Evolutionary conservation across 2,797 vertebrate species (phyloP).

Genomic region (Amphiprion clarkii): DNA sequence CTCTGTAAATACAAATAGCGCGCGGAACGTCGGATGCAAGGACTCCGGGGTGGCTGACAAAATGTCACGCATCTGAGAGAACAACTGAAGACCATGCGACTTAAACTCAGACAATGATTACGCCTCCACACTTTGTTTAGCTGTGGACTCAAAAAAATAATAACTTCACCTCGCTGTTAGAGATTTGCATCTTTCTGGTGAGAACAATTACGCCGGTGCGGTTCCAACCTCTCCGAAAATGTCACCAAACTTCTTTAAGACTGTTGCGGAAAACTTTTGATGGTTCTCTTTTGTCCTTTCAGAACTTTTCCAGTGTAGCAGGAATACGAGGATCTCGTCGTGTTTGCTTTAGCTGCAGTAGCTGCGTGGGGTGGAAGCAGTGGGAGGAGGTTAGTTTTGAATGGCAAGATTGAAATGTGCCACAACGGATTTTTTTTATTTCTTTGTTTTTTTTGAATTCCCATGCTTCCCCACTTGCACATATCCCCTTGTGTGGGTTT

Average conservation of each 20-base stretch:
- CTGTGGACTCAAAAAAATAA: neutral
- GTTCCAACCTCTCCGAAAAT: conserved; percentile 37
- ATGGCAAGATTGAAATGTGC: conserved; percentile 64
- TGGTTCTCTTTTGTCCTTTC: conserved; percentile 53
- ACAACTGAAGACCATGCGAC: conserved; percentile 40
- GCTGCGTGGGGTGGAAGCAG: conserved; percentile 41
- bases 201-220: conserved; percentile 52
- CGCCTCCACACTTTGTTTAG: conserved; percentile 56
- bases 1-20: conserved; percentile 78
- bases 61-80: conserved; percentile 58
- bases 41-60: conserved; percentile 71
- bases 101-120: conserved; percentile 33
- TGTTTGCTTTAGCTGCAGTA: conserved; percentile 51
- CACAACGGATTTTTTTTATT: conserved; percentile 35
- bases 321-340: conserved; percentile 15
- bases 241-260: conserved; percentile 41
- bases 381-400: conserved; percentile 63
- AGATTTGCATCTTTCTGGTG: conserved; percentile 42
- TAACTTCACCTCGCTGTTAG: neutral
- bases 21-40: conserved; percentile 54
- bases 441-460: conserved; percentile 22
- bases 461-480: conserved; percentile 43
- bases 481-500: conserved; percentile 50
- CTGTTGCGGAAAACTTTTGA: conserved; percentile 45
- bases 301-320: conserved; percentile 53